phyloP scores from a whole-genome alignment of 2,113 vertebrate genomes.

The Trichomycterus rosablanca region DNA sequence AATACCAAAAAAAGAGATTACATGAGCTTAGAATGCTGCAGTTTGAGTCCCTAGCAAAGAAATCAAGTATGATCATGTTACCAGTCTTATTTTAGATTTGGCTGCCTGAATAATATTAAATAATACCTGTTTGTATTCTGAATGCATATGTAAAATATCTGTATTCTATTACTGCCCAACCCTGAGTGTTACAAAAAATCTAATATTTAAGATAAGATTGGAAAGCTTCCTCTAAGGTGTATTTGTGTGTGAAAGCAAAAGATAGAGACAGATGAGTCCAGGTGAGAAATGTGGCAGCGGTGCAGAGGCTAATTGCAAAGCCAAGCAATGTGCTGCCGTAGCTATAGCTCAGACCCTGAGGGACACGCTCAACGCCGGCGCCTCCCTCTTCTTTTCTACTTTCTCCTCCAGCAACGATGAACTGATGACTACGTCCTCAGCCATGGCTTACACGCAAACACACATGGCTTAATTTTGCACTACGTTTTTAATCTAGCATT shows the following conservation, averaged over 20 bases:
- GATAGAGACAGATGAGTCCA: conserved; percentile 23
- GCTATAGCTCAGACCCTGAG: conserved; percentile 21
- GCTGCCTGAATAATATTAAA: no score
- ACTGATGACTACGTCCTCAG: conserved; percentile 14
- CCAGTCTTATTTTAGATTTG: no score
- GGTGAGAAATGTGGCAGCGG: conserved; percentile 33
- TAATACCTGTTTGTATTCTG: no score
- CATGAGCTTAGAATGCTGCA: no score
- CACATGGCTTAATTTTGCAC: neutral
- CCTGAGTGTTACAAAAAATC: no score
- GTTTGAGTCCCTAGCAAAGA: no score
- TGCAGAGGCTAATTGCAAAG: conserved; percentile 43
- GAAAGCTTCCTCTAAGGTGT: conserved; percentile 7
- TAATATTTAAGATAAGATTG: neutral
- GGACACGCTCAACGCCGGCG: conserved; percentile 10
- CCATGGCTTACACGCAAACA: neutral
- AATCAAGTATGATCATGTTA: no score
- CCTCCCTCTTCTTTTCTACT: conserved; percentile 1
- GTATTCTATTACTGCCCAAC: no score
- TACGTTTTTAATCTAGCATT: neutral
- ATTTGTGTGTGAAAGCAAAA: neutral
- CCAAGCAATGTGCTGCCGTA: conserved; percentile 32
- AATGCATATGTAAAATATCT: no score
- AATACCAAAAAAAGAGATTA: no score
- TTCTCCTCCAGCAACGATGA: conserved; percentile 18